These are phyloP conservation scores for Trichomalopsis sarcophagae DNA, from an alignment of 1,140 invertebrate species.

Conservation along the genomic window DNA sequence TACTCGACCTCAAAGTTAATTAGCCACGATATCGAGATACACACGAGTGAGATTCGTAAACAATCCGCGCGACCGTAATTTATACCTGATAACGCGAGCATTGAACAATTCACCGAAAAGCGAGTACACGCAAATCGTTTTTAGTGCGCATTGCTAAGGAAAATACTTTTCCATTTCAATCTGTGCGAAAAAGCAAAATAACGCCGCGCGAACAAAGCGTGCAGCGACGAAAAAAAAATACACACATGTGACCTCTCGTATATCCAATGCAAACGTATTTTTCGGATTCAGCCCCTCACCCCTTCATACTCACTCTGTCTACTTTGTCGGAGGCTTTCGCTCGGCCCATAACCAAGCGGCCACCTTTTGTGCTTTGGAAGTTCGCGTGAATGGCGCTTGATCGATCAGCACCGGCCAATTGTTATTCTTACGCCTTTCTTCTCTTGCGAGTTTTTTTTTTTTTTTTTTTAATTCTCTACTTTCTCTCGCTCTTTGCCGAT, in stretches of 20 bases:
- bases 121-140: neutral
- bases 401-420: constrained; percentile 6
- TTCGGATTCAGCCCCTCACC: neutral
- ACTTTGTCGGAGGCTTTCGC: neutral
- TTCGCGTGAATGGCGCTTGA: neutral
- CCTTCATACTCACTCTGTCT: neutral
- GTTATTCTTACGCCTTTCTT: constrained; percentile 18
- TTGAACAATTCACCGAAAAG: neutral
- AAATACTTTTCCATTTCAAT: constrained; percentile 23
- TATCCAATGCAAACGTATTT: constrained; percentile 8
- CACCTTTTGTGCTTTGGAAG: neutral
- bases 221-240: neutral
- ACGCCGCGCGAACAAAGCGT: neutral
- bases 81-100: neutral
- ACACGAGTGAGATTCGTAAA: neutral
- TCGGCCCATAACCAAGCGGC: neutral
- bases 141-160: neutral
- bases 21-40: too few relatives aligned
- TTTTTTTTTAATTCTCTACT: too few relatives aligned
- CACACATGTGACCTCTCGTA: neutral
- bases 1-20: too few relatives aligned
- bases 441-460: neutral
- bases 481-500: neutral
- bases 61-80: neutral
- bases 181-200: constrained; percentile 5